Evolutionary conservation across 2,113 vertebrate species (phyloP), one percentile per base, ranked within the genome.

Genomic region (Aptenodytes forsteri): DNA sequence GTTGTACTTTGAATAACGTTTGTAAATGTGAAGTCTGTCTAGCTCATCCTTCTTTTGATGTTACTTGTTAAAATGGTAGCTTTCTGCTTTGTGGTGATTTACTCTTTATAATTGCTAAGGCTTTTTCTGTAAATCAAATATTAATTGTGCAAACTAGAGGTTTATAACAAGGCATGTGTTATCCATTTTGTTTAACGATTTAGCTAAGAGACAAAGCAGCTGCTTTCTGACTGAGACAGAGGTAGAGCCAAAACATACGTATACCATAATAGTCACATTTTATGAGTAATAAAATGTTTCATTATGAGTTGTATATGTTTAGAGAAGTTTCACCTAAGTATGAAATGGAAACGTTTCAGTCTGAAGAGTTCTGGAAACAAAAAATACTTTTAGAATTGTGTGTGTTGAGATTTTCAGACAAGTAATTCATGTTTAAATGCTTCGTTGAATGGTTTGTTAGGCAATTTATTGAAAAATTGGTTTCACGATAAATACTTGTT

Each of bases 131-230:
- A 93, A 95, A 90, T 90, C 38, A 36, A 30, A 79, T 92, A 87
- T 83, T 91, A 86, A 58, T 96, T 97, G 56, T 92, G 81, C 88
- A 82, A 91, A 76, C 75, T 78, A 49, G 80, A 95, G 40, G 72
- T 84, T 83, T 87, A 18, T 96, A 81, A 78, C 70, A 97, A 93
- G 85, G 90, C 95, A 97, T 97, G 69, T 97, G 96, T 95, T 97
- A 96, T 6, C 87, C 95, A 96, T 98, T 97, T 96, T 83, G 64
- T 96, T 89, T 89, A 94, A 73, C 93, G 61, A 52, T 96, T 97
- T 93, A 96, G 79, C 93, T 91, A 49, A 65, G 82, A 98, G 79
- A 94, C 92, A 93, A 97, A 97, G 94, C 92, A 97, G 96, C 94
- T 96, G 93, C 85, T 89, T 97, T 97, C 95, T 86, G 36, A 83